Percentiles rank a stretch among this genome's conserved stretches.
These are phyloP conservation scores for Gryllus bimaculatus DNA, from an alignment of 1,140 invertebrate species.

Conservation along the genomic window DNA sequence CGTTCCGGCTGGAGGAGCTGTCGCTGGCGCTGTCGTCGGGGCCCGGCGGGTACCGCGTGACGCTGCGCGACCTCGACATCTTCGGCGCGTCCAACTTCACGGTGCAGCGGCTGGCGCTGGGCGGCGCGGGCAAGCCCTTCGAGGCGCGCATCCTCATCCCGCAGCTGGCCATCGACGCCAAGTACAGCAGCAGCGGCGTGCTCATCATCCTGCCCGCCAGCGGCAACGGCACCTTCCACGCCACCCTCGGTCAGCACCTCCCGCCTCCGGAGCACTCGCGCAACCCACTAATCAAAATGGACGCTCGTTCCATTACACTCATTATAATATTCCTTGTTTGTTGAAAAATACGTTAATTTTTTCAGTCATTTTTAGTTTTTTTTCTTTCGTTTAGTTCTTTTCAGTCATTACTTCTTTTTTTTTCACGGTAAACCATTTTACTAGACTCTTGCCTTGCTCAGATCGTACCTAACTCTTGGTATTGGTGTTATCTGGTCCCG, in stretches of 20 bases:
- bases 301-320: too few species aligned
- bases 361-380: too few species aligned
- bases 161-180: slow-evolving; percentile 52
- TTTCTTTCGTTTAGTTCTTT: too few species aligned
- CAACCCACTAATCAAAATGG: too few species aligned
- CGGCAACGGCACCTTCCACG: slow-evolving; percentile 60
- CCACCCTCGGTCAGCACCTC: slow-evolving; percentile 45
- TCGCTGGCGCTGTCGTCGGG: slow-evolving; percentile 57
- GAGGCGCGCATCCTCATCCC: slow-evolving; percentile 54
- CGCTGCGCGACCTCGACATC: slow-evolving; percentile 53
- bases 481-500: too few species aligned
- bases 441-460: too few species aligned
- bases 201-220: slow-evolving; percentile 60
- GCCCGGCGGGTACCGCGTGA: slow-evolving; percentile 58
- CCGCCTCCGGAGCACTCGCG: neutral
- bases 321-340: too few species aligned
- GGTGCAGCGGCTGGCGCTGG: slow-evolving; percentile 49
- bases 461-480: too few species aligned
- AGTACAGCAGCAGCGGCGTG: slow-evolving; percentile 58
- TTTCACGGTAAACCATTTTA: too few species aligned
- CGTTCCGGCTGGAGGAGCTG: slow-evolving; percentile 58
- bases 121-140: slow-evolving; percentile 48
- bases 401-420: too few species aligned
- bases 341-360: too few species aligned
- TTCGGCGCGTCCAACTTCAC: slow-evolving; percentile 60